phyloP scores from a whole-genome alignment of 2,797 vertebrate genomes.

The Choloepus didactylus region DNA sequence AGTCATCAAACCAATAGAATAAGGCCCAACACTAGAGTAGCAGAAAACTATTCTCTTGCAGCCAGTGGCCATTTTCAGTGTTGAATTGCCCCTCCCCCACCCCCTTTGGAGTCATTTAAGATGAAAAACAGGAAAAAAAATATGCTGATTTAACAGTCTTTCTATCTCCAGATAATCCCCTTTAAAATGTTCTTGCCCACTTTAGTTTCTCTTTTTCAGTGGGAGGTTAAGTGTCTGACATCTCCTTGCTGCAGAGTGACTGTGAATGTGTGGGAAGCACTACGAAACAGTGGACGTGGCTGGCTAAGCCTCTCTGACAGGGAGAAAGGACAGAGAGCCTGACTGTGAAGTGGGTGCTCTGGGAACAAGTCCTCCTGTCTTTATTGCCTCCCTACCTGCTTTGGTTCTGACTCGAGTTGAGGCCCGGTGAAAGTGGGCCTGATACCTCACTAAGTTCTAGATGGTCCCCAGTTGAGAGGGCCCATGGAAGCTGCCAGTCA shows the following conservation, averaged over 20 bases:
- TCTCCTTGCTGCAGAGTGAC: background rate
- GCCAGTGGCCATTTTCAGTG: background rate
- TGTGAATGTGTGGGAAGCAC: background rate
- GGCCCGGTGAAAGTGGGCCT: background rate
- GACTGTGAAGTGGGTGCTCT: background rate
- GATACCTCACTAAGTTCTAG: background rate
- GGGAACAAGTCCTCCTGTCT: background rate
- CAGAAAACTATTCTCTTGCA: background rate
- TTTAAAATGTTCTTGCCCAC: slow-evolving; percentile 8
- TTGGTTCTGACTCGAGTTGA: slow-evolving; percentile 2
- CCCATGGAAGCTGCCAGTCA: background rate
- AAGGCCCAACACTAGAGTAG: background rate
- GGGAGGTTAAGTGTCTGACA: background rate
- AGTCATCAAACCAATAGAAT: background rate
- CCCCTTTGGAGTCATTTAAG: slow-evolving; percentile 37
- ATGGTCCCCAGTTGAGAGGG: background rate
- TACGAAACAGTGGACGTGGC: background rate
- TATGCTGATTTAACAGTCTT: background rate
- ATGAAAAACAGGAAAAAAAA: background rate
- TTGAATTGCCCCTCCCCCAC: background rate
- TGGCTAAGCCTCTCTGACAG: background rate
- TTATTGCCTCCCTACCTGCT: background rate
- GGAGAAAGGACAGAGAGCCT: background rate
- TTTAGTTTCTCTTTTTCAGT: slow-evolving; percentile 24
- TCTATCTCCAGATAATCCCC: background rate